Base-by-base conservation (phyloP, 2,113 vertebrate genomes). In the Dissostichus mawsoni region DNA sequence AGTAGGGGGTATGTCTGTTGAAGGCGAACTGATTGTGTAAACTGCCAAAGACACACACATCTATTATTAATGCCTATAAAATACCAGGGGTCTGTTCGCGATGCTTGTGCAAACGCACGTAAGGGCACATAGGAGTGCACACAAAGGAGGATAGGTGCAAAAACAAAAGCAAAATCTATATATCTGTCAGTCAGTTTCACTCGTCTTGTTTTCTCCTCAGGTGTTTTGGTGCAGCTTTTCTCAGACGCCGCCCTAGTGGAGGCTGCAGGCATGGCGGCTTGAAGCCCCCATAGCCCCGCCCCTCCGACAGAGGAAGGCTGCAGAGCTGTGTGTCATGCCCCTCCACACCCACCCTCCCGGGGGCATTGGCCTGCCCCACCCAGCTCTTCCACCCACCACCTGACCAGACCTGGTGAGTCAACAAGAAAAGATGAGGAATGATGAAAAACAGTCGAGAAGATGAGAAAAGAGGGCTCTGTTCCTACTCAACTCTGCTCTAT, bases 201-300 rank as follows among this genome's bases (percentile, higher is more conserved):
- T 68, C 14, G 3, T 74, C 7, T n/a, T 12, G 8, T 23, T 47
- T 3, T 80, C 18, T 77, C 50, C 56, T 56, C 53, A 92, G 88
- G 90, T 89, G 77, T 65, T 72, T 44, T 44, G 65, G 50, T 63
- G 78, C 44, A 16, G 58, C 44, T 56, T 69, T 69, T 64, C 8
- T 18, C 83, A 79, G 69, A 80, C 73, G 11, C 86, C 62, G 33
- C 82, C 80, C 69, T 72, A 51, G 77, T 62, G 83, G 86, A 90
- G 87, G 87, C 89, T 75, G 89, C 89, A 90, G 83, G 85, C 86
- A 93, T 93, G 92, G 86, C 84, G 69, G 84, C 88, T 84, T 94
- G 93, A 94, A 90, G 64, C 66, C 85, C 63, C 52, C 85, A 73
- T 50, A 59, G 61, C 81, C 70, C 76, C 80, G 76, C 76, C 69